Base-by-base conservation (phyloP, 2,888 invertebrate species). In the Rhagonycha fulva region DNA sequence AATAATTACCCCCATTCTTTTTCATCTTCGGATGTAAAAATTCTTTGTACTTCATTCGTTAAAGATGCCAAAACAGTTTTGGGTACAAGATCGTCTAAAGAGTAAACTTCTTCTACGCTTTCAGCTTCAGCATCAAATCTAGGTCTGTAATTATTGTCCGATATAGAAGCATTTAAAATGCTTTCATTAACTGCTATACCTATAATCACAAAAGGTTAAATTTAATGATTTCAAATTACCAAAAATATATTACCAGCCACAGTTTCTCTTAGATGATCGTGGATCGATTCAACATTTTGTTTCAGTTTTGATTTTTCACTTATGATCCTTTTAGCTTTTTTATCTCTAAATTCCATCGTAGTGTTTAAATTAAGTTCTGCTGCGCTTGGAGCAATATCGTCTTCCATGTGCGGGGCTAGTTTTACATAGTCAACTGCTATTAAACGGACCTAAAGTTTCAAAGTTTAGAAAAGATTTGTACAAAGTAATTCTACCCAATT, bases 271-370 rank as follows among this genome's bases (percentile, higher is more conserved):
- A 93, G 88, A 76, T 92, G 90, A 32, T 91, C 89, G 0, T 89
- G 90, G 0, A 92, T 90, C 0, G 90, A 89, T 14, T 91, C 88
- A 0, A 91, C 88, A 77, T 92, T 90, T 0, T 91, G 86, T 83
- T 91, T 90, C 70, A 92, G 83, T 82, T 89, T 90, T 82, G 92
- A 92, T 0, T 84, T 85, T n/a, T 92, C 92, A 80, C 93, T 92
- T 76, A 91, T 90, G 68, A 86, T 85, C 80, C 91, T 86, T 83
- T 91, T 92, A 0, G 88, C 88, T 82, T 89, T 91, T 79, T 93
- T 93, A 0, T 93, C 93, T 2, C 93, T 93, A 82, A 93, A 93
- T 79, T 91, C 89, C 9, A 47, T n/a, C n/a, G 5, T n/a, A 81
- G 91, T 91, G 68, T 91, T 91, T 0, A 93, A 85, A 71, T 89